Base-by-base conservation (phyloP, 2,888 invertebrate genomes). In the Lysandra coridon region DNA sequence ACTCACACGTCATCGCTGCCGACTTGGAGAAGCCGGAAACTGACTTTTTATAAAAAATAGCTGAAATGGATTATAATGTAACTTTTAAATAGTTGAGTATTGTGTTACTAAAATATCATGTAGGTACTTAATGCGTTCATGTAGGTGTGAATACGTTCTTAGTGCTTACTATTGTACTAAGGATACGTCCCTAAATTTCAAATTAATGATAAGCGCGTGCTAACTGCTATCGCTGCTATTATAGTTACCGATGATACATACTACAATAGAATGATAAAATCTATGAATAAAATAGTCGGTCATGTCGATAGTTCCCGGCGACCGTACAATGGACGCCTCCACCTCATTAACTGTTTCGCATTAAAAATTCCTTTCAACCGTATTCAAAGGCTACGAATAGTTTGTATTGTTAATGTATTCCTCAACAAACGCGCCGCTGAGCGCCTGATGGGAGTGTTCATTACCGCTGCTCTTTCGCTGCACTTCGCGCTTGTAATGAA, bases 381-480 rank as follows among this genome's bases (percentile, higher is more conserved):
- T 23, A 62, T 62, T 62, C n/a, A 17, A 62, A 33, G 23, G 33
- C 30, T 62, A 23, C 12, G 64, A 30, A 33, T 33, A 69, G 14
- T 33, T 69, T 33, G 30, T 69, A 69, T 12, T 69, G 64, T 69
- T 69, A 30, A 69, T 4, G 64, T 30, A 30, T 62, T 62, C 62
- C 12, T 69, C 12, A 7, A 30, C 64, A 4, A 69, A 69, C 10
- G 62, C n/a, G 23, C 62, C 23, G 30, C 4, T 30, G 10, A 64
- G 64, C 64, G 64, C 64, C 33, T 69, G 30, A 69, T 69, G 64
- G 64, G 64, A 10, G 64, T 12, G 64, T 33, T 69, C 64, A 69
- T 69, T 69, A 69, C 64, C 33, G 64, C 33, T 30, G 64, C 64
- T 23, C 33, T 69, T 69, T 69, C 30, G 30, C 62, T 23, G 64